Evolutionary conservation across 2,113 vertebrate species (phyloP), one percentile per base, ranked within the genome.

Genomic region (Salvelinus sp.): DNA sequence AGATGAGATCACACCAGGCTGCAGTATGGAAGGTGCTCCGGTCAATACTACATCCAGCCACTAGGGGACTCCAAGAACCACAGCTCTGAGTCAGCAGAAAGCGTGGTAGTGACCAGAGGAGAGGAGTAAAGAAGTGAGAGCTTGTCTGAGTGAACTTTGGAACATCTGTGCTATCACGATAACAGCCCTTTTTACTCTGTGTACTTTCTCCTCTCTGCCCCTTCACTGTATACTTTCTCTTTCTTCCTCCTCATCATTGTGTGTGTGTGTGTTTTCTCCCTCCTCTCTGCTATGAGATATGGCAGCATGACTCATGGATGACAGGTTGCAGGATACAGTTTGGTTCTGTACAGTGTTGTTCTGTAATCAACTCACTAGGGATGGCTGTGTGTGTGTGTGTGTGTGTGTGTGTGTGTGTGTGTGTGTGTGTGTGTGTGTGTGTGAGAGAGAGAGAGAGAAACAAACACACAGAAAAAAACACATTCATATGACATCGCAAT

Each of bases 61-160:
- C 80, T 76, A 90, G 91, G 85, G 76, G 90, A 88, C 91, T 80
- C 79, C 73, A 84, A 12, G 81, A 30, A 22, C 50, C 54, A 47
- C 63, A 75, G 50, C 58, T 77, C 74, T 76, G 82, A 87, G 70
- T 88, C 86, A 83, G 83, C 76, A 83, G 47, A 85, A 87, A 77
- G 67, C 16, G 62, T 10, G 14, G 28, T 5, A 13, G 64, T 66
- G 13, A 64, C 63, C 0, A 50, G 48, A 50, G 10, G 9, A 9
- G 9, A 12, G 14, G 48, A 50, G 33, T 1, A 7, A 38, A 14
- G 13, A 3, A 3, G 48, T 14, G 48, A 50, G 48, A 44, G 20
- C 25, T 30, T 50, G 70, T 60, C 50, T n/a, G 54, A 28, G 14
- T n/a, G 28, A 18, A 14, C n/a, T 9, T 5, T 20, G 44, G 38